phyloP scores from a whole-genome alignment of 37 sponge, comb jelly and placozoan genomes.

The Tethya wilhelma region DNA sequence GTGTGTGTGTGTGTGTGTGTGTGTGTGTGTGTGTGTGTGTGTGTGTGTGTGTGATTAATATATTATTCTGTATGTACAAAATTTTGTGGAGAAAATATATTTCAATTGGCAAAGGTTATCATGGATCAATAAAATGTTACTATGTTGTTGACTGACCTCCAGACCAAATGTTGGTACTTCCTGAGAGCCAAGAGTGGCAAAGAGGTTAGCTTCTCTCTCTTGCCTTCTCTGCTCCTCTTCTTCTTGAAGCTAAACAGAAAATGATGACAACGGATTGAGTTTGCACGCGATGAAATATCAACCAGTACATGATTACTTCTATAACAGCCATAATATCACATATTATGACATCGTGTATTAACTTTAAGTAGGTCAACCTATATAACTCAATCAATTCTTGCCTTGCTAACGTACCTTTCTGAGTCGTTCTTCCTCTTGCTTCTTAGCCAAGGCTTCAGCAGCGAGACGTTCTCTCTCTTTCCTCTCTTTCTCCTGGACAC shows the following conservation, averaged over 20 bases:
- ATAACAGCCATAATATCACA: background rate
- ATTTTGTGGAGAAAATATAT: background rate
- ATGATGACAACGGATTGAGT: background rate
- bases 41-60: background rate
- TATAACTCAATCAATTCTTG: too few species aligned
- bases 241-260: conserved; percentile 2
- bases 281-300: too few species aligned
- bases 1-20: too few species aligned
- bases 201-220: conserved; percentile 13
- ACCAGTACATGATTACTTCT: too few species aligned
- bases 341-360: background rate
- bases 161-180: conserved; percentile 2
- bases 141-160: background rate
- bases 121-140: background rate
- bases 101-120: background rate
- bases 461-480: conserved; percentile 14
- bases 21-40: too few species aligned
- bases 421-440: conserved; percentile 50
- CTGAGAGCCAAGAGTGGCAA: conserved; percentile 15
- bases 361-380: too few species aligned
- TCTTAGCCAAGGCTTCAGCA: conserved; percentile 41
- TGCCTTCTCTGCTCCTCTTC: conserved; percentile 23
- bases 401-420: conserved; percentile 10
- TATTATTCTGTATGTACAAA: background rate
- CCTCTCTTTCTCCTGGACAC: conserved; percentile 35